Base-by-base conservation (phyloP, 2,113 vertebrate genomes). In the Mobula hypostoma region DNA sequence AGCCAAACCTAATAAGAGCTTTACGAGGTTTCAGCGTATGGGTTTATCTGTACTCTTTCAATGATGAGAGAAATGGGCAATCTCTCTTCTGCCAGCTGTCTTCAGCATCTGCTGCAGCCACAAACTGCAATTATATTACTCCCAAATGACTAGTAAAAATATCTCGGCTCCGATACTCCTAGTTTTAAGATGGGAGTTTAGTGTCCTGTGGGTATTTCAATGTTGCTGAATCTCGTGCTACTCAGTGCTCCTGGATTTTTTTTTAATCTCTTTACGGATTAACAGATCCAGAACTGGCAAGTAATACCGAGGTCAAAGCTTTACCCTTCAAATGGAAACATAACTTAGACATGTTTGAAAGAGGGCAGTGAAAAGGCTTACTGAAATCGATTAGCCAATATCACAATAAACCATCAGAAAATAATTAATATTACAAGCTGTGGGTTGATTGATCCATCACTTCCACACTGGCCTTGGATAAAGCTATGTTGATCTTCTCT, bases 101-200 rank as follows among this genome's bases (percentile, higher is more conserved):
- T 97, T 97, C 97, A 96, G 97, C 98, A 99, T 98, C 98, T 98
- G 98, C 96, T 97, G 95, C 96, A 97, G 96, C 97, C 97, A 97
- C 97, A 95, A 95, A 96, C 97, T 94, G 96, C 97, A 97, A 97
- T 96, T 97, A 97, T 96, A 97, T 95, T 96, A 97, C 97, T 98
- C 98, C 98, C 98, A 95, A 97, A 96, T 95, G 97, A 98, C 97
- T 98, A 97, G 97, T 98, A 97, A 98, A 98, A 98, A 97, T 97
- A 97, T 97, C 97, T 98, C 97, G 97, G 97, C 97, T 97, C 97
- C 97, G 97, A 96, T 97, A 96, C 96, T 97, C 96, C 96, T 97
- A 97, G 97, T 97, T 97, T 98, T 98, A 98, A 97, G 97, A 97
- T 96, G 97, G 96, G 97, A 96, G 96, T 96, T 97, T 96, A 96